Conservation (phyloP, 2,797 vertebrate genomes). For the Spea hammondii region DNA sequence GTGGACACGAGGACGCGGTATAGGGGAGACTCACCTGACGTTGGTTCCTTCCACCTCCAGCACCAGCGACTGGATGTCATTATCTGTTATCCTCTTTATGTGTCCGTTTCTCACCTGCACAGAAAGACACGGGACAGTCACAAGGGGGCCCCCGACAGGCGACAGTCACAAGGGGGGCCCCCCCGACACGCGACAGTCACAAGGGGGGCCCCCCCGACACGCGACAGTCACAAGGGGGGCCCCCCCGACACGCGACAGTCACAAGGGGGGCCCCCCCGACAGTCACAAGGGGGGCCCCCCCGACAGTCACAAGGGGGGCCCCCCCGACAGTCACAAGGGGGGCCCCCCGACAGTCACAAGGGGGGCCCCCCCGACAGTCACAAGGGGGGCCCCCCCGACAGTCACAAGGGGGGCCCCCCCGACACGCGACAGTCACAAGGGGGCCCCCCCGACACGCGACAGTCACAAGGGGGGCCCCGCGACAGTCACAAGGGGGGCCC, state of each 20-base stretch:
- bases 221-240: too few species aligned
- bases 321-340: neutral
- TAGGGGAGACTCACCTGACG: constrained; percentile 77
- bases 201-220: neutral
- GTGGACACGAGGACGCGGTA: too few species aligned
- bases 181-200: neutral
- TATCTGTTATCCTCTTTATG: constrained; percentile 93
- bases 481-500: too few species aligned
- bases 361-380: neutral
- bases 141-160: neutral
- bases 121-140: neutral
- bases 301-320: neutral
- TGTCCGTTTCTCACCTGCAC: constrained; percentile 91
- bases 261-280: neutral
- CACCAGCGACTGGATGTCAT: constrained; percentile 94
- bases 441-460: neutral
- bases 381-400: neutral
- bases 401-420: too few species aligned
- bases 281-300: too few species aligned
- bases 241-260: too few species aligned
- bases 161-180: neutral
- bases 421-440: too few species aligned
- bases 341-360: neutral
- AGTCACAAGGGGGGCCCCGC: neutral
- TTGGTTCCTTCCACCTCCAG: constrained; percentile 94